A percentile compares a stretch with the other conserved stretches of the same genome.
Conservation (phyloP, 1,140 invertebrate species). For the Chironomus tepperi region DNA sequence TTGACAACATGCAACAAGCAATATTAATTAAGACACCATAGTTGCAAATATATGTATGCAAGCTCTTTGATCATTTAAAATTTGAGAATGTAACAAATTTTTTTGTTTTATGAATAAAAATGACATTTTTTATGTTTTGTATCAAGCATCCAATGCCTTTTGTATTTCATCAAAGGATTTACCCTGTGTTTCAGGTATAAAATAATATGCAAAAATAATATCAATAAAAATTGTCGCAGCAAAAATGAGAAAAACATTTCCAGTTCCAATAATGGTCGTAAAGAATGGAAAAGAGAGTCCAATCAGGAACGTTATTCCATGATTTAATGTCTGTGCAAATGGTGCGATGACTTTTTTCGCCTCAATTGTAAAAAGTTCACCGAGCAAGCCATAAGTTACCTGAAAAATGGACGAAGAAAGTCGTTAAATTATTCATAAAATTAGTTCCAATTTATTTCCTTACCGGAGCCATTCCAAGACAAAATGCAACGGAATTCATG, state of each 20-base stretch:
- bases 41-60: no score
- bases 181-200: background rate
- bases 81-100: no score
- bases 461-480: background rate
- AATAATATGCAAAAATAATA: background rate
- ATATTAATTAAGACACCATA: no score
- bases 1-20: no score
- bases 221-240: background rate
- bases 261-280: background rate
- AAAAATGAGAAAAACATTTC: background rate
- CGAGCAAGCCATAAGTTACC: background rate
- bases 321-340: background rate
- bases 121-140: no score
- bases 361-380: constrained; percentile 8
- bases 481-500: background rate
- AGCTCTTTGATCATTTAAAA: no score
- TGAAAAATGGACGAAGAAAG: background rate
- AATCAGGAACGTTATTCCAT: background rate
- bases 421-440: background rate
- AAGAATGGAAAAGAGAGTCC: constrained; percentile 1
- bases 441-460: background rate
- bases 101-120: no score
- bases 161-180: background rate
- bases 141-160: background rate
- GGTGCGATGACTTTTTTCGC: background rate